Evolutionary conservation across 2,113 vertebrate genomes (phyloP).

Genomic region (Dicerorhinus sumatrensis): DNA sequence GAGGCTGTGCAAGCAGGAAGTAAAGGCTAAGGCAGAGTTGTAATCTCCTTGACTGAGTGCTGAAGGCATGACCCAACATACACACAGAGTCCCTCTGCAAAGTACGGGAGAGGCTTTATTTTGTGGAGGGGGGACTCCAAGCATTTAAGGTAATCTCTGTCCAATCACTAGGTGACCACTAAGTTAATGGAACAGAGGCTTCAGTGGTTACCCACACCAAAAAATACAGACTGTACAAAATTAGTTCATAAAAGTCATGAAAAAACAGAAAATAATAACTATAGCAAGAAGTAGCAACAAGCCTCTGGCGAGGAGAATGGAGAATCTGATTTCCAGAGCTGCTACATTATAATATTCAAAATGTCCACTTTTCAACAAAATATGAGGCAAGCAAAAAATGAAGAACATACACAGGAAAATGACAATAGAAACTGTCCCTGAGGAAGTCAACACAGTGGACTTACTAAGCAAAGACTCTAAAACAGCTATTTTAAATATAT

Average conservation of each 20-base stretch:
- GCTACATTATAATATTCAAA: no score
- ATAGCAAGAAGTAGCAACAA: background rate
- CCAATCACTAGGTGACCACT: no score
- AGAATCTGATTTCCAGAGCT: background rate
- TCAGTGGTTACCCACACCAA: background rate
- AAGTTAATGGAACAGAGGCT: background rate
- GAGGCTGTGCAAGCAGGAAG: background rate
- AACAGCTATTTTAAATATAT: background rate
- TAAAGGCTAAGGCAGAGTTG: background rate
- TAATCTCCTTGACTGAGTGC: background rate
- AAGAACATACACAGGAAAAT: background rate
- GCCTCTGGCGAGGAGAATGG: background rate
- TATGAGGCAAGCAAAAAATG: background rate
- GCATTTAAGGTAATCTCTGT: background rate
- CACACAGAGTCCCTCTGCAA: background rate
- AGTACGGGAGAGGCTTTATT: background rate
- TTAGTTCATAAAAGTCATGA: background rate
- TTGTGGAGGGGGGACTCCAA: background rate
- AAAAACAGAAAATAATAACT: background rate
- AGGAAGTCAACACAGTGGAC: background rate
- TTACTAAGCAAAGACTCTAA: background rate
- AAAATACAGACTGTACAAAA: background rate
- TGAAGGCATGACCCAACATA: background rate
- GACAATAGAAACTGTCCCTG: background rate
- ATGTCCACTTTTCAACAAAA: background rate